These are phyloP conservation scores for Cichladusa arquata DNA, from an alignment of 2,113 vertebrate species.

Conservation along the genomic window DNA sequence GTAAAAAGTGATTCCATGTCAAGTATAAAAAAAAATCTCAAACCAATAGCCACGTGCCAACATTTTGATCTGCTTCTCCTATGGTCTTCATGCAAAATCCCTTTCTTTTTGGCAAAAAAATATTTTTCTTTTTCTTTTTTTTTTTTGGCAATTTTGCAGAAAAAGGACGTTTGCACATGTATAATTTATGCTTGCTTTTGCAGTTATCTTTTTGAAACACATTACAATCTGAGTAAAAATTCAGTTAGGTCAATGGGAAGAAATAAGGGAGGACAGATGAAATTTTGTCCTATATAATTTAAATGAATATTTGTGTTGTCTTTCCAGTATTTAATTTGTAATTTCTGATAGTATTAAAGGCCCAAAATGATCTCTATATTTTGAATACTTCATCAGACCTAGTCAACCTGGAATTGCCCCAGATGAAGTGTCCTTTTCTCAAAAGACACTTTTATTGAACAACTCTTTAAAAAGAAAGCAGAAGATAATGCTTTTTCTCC, in stretches of 20 bases:
- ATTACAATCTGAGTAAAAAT: not conserved
- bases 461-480: not conserved
- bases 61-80: not conserved
- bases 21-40: not conserved
- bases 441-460: not conserved
- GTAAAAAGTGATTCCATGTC: not conserved
- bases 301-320: not conserved
- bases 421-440: not conserved
- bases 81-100: not conserved
- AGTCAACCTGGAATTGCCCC: not conserved
- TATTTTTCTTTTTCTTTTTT: not conserved
- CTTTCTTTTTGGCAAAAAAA: not conserved
- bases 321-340: not conserved
- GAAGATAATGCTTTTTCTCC: not conserved
- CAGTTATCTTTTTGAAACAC: not conserved
- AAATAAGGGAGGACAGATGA: not conserved
- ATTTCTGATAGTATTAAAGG: not conserved
- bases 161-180: rapidly evolving
- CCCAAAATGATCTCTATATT: not conserved
- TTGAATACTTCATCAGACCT: not conserved
- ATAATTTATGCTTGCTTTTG: not conserved
- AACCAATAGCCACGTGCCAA: not conserved
- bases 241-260: not conserved
- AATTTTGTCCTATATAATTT: not conserved
- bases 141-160: not conserved